These are phyloP conservation scores for Tetramorium bicarinatum DNA, from an alignment of 2,888 invertebrate genomes.

Conservation along the genomic window DNA sequence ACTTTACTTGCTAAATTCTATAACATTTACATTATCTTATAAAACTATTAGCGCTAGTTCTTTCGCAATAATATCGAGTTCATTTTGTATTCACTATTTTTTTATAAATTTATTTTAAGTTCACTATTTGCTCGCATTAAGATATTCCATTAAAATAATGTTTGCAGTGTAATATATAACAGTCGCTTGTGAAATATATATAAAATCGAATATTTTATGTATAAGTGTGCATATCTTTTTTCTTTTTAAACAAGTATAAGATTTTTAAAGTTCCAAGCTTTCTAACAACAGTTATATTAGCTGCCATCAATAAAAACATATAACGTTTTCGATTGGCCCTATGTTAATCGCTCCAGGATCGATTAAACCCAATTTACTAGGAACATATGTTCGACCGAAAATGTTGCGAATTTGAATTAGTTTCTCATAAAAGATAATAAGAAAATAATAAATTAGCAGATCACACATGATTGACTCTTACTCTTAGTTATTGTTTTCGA, in stretches of 20 bases:
- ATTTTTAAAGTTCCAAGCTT: not conserved
- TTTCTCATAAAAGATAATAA: too few relatives aligned
- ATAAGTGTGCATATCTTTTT: not conserved
- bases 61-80: constrained; percentile 5
- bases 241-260: not conserved
- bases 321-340: too few relatives aligned
- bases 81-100: not conserved
- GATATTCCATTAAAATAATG: not conserved
- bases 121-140: not conserved
- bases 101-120: not conserved
- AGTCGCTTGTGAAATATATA: not conserved
- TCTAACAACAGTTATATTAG: not conserved
- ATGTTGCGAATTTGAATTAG: too few relatives aligned
- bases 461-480: too few relatives aligned
- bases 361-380: too few relatives aligned
- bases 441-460: too few relatives aligned
- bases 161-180: not conserved
- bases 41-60: not conserved
- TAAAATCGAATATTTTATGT: not conserved
- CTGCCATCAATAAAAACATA: constrained; percentile 2
- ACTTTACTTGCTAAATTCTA: not conserved
- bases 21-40: not conserved
- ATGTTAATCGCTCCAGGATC: too few relatives aligned
- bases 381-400: too few relatives aligned
- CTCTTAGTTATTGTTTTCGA: too few relatives aligned